These are phyloP conservation scores for Metacarcinus magister DNA, from an alignment of 2,888 invertebrate species.

Conservation along the genomic window DNA sequence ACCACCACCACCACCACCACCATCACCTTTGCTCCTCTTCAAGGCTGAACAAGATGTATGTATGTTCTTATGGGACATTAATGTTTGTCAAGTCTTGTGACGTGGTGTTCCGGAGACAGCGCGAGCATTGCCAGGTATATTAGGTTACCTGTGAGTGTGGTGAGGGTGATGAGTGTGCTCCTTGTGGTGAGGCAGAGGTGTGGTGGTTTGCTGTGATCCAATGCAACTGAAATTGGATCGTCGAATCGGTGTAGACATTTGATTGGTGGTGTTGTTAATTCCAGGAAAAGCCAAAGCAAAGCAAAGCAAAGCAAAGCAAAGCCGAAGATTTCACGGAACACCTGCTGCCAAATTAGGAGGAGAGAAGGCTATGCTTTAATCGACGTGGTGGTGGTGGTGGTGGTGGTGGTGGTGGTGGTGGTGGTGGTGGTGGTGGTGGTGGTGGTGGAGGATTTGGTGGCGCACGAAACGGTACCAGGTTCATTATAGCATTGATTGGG, in stretches of 20 bases:
- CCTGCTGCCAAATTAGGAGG: background rate
- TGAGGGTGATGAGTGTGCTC: background rate
- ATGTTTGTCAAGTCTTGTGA: background rate
- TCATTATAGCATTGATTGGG: background rate
- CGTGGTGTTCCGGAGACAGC: background rate
- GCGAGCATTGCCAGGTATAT: background rate
- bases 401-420: background rate
- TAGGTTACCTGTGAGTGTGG: background rate
- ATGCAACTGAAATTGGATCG: background rate
- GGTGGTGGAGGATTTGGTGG: background rate
- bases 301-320: background rate
- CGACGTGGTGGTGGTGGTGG: background rate
- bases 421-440: background rate
- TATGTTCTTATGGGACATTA: background rate
- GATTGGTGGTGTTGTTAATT: background rate
- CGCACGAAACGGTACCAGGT: background rate
- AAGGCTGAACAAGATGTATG: background rate
- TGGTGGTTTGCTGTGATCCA: background rate
- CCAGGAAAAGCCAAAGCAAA: background rate
- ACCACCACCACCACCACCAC: background rate
- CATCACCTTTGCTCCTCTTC: background rate
- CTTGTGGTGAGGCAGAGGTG: background rate
- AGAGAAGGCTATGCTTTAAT: slow-evolving; percentile 18
- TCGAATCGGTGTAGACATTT: background rate
- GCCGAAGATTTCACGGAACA: slow-evolving; percentile 8